phyloP scores from a whole-genome alignment of 2,113 vertebrate species.

The Mustelus asterias region DNA sequence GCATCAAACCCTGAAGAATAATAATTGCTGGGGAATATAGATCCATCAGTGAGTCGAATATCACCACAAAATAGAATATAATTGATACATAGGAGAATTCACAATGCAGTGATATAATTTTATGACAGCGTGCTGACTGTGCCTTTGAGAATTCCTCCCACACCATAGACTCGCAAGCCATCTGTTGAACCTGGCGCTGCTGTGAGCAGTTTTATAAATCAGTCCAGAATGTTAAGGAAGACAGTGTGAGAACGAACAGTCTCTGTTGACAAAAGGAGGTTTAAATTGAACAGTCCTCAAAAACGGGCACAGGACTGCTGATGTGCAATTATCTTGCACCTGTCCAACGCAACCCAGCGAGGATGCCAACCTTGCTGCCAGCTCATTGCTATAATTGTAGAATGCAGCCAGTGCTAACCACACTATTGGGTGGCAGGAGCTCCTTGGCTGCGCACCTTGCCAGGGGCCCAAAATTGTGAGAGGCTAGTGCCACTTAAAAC shows the following conservation, averaged over 20 bases:
- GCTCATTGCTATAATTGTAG: not conserved
- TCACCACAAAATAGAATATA: not conserved
- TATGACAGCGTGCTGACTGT: not conserved
- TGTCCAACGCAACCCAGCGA: not conserved
- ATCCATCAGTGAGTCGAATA: not conserved
- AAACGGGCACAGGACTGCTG: not conserved
- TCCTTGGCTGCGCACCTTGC: not conserved
- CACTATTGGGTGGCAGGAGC: not conserved
- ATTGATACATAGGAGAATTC: not conserved
- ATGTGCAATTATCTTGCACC: not conserved
- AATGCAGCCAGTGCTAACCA: not conserved
- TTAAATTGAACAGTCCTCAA: not conserved
- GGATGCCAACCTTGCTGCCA: not conserved
- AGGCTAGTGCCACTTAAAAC: not conserved
- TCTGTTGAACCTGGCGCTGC: not conserved
- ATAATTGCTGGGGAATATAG: not conserved
- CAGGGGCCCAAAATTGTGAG: not conserved
- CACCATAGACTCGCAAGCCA: conserved; percentile 8
- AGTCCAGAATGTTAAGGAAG: not conserved
- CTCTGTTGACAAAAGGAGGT: not conserved
- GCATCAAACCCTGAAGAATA: not conserved
- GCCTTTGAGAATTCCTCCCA: conserved; percentile 19
- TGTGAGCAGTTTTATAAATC: conserved; percentile 3
- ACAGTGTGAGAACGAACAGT: not conserved
- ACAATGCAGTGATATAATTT: not conserved